Conservation (phyloP, 2,113 vertebrate species). For the Hemichromis elongatus region DNA sequence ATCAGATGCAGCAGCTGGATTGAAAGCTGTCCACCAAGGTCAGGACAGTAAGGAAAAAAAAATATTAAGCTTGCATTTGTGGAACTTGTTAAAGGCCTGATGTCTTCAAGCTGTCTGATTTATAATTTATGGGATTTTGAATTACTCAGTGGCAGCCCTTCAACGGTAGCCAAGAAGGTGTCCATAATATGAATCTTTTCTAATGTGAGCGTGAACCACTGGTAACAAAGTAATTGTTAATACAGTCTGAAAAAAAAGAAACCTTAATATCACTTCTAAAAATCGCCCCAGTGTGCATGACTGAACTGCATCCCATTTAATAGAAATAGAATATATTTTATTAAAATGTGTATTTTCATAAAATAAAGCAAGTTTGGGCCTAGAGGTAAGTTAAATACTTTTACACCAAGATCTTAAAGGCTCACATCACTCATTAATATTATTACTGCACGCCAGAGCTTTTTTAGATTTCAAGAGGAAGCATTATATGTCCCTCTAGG, state of each 20-base stretch:
- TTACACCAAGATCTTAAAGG: not conserved
- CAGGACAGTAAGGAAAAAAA: slow-evolving; percentile 19
- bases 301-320: not conserved
- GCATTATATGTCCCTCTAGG: slow-evolving; percentile 48
- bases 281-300: not conserved
- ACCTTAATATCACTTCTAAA: not conserved
- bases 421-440: slow-evolving; percentile 15
- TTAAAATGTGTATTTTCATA: not conserved
- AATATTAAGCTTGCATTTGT: slow-evolving; percentile 20
- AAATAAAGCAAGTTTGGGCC: not conserved
- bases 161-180: slow-evolving; percentile 19
- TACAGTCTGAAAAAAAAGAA: not conserved
- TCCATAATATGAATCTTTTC: slow-evolving; percentile 3
- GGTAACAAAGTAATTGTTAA: not conserved
- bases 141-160: slow-evolving; percentile 34
- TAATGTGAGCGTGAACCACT: not conserved
- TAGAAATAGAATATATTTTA: not conserved
- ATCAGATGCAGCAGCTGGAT: slow-evolving; percentile 13
- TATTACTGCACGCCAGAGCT: slow-evolving; percentile 26
- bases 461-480: slow-evolving; percentile 46
- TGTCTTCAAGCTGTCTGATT: slow-evolving; percentile 24
- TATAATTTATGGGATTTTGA: slow-evolving; percentile 39
- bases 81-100: slow-evolving; percentile 5
- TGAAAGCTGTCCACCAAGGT: slow-evolving; percentile 28
- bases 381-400: not conserved